Evolutionary conservation across 2,797 vertebrate species (phyloP).

Genomic region (Artibeus lituratus): DNA sequence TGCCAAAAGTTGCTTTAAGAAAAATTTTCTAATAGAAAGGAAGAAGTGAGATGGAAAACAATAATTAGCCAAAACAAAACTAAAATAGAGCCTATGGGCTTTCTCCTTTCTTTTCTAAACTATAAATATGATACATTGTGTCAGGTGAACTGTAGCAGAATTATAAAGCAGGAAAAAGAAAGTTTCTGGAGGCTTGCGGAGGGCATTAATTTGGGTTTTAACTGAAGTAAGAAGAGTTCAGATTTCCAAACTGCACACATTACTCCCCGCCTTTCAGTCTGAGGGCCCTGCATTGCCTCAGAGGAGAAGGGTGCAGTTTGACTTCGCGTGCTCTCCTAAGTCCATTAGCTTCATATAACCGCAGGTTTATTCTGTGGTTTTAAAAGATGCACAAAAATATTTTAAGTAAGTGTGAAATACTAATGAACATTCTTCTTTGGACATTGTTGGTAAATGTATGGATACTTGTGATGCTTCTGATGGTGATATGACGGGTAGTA

Average conservation of each 20-base stretch:
- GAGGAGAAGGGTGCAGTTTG: background rate
- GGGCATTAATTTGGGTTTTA: conserved; percentile 13
- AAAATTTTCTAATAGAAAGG: conserved; percentile 25
- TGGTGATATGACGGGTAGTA: background rate
- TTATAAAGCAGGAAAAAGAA: conserved; percentile 25
- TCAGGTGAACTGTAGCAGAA: conserved; percentile 7
- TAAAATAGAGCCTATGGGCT: background rate
- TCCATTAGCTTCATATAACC: background rate
- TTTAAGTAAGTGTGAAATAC: background rate
- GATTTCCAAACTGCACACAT: background rate
- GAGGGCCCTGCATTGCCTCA: background rate
- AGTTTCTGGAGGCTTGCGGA: background rate
- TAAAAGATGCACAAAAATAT: background rate
- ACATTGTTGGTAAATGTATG: background rate
- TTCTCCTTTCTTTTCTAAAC: conserved; percentile 22
- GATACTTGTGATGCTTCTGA: background rate
- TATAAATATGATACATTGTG: conserved; percentile 36
- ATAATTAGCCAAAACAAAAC: conserved; percentile 51
- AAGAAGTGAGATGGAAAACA: conserved; percentile 44
- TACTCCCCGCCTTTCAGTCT: background rate
- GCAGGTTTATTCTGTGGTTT: background rate
- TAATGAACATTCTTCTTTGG: background rate
- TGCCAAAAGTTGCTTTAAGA: conserved; percentile 42
- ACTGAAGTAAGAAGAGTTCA: background rate
- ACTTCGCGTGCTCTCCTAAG: background rate